A percentile compares a stretch with the other conserved stretches of the same genome.
phyloP scores from a whole-genome alignment of 2,113 vertebrate species.

The Brachypteracias leptosomus region DNA sequence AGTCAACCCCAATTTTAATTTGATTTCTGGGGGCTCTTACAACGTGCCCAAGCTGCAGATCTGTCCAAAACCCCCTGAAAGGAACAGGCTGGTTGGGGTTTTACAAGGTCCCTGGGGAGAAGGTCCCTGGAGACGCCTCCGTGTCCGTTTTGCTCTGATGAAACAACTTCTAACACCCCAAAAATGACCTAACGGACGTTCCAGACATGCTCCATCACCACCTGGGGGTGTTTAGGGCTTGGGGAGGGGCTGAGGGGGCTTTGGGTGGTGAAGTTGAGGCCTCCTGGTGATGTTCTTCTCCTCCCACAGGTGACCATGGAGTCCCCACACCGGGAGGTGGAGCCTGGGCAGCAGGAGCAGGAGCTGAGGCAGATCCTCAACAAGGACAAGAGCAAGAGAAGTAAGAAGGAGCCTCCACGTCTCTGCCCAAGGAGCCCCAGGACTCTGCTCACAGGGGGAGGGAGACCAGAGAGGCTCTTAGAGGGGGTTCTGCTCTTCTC shows the following conservation, averaged over 20 bases:
- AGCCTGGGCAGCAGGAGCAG: conserved; percentile 80
- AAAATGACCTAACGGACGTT: fast-evolving
- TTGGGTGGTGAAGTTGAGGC: fast-evolving
- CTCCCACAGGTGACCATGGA: conserved; percentile 80
- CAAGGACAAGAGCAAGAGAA: conserved; percentile 88
- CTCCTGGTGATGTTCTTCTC: not conserved
- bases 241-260: not conserved
- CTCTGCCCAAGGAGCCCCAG: fast-evolving
- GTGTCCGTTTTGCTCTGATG: not conserved
- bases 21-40: not conserved
- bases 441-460: fast-evolving
- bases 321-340: conserved; percentile 70
- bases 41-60: not conserved
- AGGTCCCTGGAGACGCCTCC: not conserved
- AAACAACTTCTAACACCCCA: not conserved
- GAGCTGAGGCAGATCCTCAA: conserved; percentile 84
- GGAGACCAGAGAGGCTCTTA: not conserved
- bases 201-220: not conserved
- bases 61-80: not conserved
- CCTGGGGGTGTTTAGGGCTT: not conserved
- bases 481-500: not conserved
- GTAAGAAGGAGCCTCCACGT: conserved; percentile 68
- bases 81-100: not conserved
- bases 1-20: not conserved
- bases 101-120: not conserved